Conservation (phyloP, 2,888 invertebrate species). For the Drosophila formosana region DNA sequence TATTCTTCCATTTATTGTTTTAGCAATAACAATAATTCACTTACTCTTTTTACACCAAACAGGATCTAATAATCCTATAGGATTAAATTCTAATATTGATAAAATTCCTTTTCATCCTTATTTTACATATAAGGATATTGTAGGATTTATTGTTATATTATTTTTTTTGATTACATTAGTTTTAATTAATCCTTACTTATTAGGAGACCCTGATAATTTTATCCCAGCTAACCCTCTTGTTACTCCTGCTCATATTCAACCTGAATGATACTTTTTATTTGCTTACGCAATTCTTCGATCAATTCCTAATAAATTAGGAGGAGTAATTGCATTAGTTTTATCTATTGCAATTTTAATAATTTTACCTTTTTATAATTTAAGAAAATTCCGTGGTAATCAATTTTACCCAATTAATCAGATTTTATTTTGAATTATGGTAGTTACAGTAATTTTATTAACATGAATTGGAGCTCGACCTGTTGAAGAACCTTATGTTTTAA, state of each 20-base stretch:
- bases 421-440: no score
- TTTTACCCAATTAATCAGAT: no score
- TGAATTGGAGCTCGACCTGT: no score
- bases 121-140: constrained; percentile 88
- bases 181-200: constrained; percentile 87
- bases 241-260: constrained; percentile 92
- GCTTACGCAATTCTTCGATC: constrained; percentile 93
- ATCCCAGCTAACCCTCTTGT: constrained; percentile 86
- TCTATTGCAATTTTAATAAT: not conserved
- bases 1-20: constrained; percentile 89
- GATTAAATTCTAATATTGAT: constrained; percentile 88
- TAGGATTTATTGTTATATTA: constrained; percentile 87
- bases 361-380: not conserved
- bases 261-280: constrained; percentile 94
- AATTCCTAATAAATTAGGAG: constrained; percentile 92
- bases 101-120: constrained; percentile 90
- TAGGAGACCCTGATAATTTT: constrained; percentile 91
- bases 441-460: no score
- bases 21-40: constrained; percentile 88
- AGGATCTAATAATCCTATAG: constrained; percentile 89
- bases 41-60: constrained; percentile 88
- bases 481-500: no score
- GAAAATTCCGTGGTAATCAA: not conserved
- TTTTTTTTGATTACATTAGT: constrained; percentile 86
- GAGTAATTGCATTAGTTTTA: constrained; percentile 70